These are phyloP conservation scores for Scaeva pyrastri DNA, from an alignment of 2,888 invertebrate genomes.

Conservation along the genomic window DNA sequence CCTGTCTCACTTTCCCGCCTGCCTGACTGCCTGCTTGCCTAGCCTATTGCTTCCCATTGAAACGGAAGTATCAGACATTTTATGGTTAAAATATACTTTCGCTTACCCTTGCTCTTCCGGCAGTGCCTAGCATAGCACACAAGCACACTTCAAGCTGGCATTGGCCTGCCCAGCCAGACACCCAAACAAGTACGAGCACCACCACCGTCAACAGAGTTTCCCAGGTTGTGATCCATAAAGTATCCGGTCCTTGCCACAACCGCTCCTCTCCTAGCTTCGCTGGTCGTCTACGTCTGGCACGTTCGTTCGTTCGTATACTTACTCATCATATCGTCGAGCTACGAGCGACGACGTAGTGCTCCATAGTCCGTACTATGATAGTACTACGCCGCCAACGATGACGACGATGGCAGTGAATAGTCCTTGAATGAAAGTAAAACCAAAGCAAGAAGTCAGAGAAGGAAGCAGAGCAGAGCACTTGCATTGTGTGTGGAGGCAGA, in stretches of 20 bases:
- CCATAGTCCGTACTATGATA: slow-evolving; percentile 59
- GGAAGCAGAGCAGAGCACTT: slow-evolving; percentile 34
- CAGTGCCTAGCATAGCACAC: neutral
- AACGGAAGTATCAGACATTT: slow-evolving; percentile 73
- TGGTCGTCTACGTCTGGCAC: too few species aligned
- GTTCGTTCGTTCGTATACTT: slow-evolving; percentile 47
- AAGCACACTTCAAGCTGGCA: slow-evolving; percentile 39
- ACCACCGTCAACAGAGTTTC: slow-evolving; percentile 45
- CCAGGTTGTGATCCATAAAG: slow-evolving; percentile 73
- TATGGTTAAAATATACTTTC: slow-evolving; percentile 71
- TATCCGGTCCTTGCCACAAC: slow-evolving; percentile 65
- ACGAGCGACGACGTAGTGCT: slow-evolving; percentile 17
- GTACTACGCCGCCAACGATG: slow-evolving; percentile 57
- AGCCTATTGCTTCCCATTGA: slow-evolving; percentile 40
- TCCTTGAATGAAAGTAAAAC: slow-evolving; percentile 75
- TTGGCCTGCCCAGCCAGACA: slow-evolving; percentile 37
- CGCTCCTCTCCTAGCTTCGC: too few species aligned
- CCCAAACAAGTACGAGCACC: slow-evolving; percentile 34
- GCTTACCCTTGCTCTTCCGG: slow-evolving; percentile 67
- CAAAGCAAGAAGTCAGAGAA: neutral
- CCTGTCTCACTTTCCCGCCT: neutral
- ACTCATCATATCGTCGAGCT: slow-evolving; percentile 27
- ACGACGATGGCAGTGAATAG: slow-evolving; percentile 33
- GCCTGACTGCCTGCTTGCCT: neutral
- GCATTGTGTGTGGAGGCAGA: slow-evolving; percentile 37